A percentile compares a stretch with the other conserved stretches of the same genome.
phyloP scores from a whole-genome alignment of 2,888 invertebrate genomes.

The Allacma fusca region DNA sequence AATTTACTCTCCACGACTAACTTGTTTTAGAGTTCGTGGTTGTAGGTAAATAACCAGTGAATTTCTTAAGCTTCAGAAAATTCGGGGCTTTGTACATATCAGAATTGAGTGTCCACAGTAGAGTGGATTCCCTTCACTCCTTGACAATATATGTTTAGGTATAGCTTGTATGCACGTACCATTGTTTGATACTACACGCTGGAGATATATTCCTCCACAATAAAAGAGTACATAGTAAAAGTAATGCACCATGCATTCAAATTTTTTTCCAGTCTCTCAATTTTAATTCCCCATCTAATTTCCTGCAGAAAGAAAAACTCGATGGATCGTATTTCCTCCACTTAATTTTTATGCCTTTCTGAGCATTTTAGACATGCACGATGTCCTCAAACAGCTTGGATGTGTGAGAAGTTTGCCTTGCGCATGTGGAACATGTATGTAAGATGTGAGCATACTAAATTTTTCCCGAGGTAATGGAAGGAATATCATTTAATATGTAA shows the following conservation, averaged over 20 bases:
- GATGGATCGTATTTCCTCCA: slow-evolving; percentile 58
- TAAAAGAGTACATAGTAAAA: no score
- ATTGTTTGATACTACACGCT: not conserved
- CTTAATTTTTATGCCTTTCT: slow-evolving; percentile 58
- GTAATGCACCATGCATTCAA: slow-evolving; percentile 16
- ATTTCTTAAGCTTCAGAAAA: slow-evolving; percentile 39
- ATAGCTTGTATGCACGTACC: not conserved
- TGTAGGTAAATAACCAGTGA: slow-evolving; percentile 35
- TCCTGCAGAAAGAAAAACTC: slow-evolving; percentile 52
- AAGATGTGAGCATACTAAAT: no score
- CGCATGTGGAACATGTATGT: not conserved
- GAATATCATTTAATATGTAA: not conserved
- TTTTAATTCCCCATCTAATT: slow-evolving; percentile 53
- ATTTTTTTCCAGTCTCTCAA: slow-evolving; percentile 37
- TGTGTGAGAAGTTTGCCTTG: slow-evolving; percentile 21
- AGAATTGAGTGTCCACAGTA: not conserved
- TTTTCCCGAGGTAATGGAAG: no score
- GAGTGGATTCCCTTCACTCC: not conserved
- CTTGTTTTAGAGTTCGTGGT: not conserved
- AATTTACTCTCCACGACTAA: slow-evolving; percentile 21
- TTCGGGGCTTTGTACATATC: slow-evolving; percentile 16
- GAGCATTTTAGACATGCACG: slow-evolving; percentile 51
- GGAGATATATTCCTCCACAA: no score
- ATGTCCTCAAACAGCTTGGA: slow-evolving; percentile 40
- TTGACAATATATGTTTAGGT: not conserved